Base-by-base conservation (phyloP, 2,888 invertebrate genomes). In the Microplitis deprimator region DNA sequence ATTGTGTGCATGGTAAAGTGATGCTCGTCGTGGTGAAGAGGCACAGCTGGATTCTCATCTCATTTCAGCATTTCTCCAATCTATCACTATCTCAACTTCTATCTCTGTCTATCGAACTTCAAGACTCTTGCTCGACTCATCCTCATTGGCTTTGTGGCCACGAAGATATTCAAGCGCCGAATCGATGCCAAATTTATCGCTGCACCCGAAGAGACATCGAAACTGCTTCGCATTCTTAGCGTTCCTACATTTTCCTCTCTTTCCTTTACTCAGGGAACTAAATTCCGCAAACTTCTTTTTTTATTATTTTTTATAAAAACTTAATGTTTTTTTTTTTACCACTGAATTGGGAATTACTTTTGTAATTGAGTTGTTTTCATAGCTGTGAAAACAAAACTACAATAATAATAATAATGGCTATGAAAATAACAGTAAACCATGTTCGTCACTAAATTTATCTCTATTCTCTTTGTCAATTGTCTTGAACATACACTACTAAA, bases 21-120 rank as follows among this genome's bases (percentile, higher is more conserved):
- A 65, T 91, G 91, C 91, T 91, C 91, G 91, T 29, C 29, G 89
- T 50, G 87, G 90, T 65, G 89, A 88, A 89, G 90, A 85, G 86
- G 84, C 68, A 60, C 60, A 65, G 69, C 50, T 50, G 50, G 50
- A 50, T 50, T 50, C 50, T 50, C 50, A 50, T 50, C 13, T 50
- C 50, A 50, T 50, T 50, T 50, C 13, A 50, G 50, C 50, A 50
- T 50, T 50, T 50, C 50, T 8, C 10, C 13, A 50, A 50, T 50
- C 50, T 50, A 50, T 50, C 50, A 62, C 16, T 17, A 29, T 60
- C 50, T 50, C 50, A 50, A 50, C 50, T 50, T 50, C 13, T n/a
- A 60, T 62, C 60, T 60, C 60, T n/a, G 38, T 39, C 71, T 72
- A 29, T 29, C 65, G 13, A 62, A 20, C 38, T 20, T 29, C 10